These are phyloP conservation scores for Ptilodon capucinus DNA, from an alignment of 2,888 invertebrate genomes.

Conservation along the genomic window DNA sequence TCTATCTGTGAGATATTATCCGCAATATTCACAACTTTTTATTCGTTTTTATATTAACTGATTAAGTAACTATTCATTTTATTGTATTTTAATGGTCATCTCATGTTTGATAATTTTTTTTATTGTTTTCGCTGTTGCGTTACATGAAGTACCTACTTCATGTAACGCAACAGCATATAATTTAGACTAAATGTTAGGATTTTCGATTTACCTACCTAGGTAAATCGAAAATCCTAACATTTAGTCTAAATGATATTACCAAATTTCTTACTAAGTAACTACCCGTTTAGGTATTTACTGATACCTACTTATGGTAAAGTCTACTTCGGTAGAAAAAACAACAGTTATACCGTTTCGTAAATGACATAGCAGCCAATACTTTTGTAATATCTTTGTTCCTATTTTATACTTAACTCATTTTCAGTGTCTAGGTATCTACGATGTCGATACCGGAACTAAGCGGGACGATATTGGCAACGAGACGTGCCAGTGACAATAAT, in stretches of 20 bases:
- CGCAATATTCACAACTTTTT: constrained; percentile 21
- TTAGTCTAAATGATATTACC: too few relatives aligned
- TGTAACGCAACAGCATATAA: too few relatives aligned
- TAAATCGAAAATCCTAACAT: too few relatives aligned
- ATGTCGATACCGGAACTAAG: not conserved
- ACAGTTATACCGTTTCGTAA: not conserved
- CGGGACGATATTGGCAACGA: not conserved
- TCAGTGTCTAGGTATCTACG: not conserved
- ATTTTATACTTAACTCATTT: not conserved
- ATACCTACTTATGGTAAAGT: too few relatives aligned
- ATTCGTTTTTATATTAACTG: constrained; percentile 8
- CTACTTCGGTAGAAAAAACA: not conserved
- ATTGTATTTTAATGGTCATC: not conserved
- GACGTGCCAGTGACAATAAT: constrained; percentile 5
- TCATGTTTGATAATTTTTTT: too few relatives aligned
- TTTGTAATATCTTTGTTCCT: not conserved
- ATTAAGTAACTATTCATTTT: not conserved
- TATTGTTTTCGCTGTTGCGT: too few relatives aligned
- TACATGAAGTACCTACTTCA: too few relatives aligned
- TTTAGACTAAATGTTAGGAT: too few relatives aligned
- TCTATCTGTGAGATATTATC: constrained; percentile 33
- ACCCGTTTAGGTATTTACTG: too few relatives aligned
- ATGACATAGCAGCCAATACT: not conserved
- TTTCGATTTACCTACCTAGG: too few relatives aligned
- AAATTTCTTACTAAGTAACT: too few relatives aligned